phyloP scores from a whole-genome alignment of 2,888 invertebrate genomes.

The Macropis europaea region DNA sequence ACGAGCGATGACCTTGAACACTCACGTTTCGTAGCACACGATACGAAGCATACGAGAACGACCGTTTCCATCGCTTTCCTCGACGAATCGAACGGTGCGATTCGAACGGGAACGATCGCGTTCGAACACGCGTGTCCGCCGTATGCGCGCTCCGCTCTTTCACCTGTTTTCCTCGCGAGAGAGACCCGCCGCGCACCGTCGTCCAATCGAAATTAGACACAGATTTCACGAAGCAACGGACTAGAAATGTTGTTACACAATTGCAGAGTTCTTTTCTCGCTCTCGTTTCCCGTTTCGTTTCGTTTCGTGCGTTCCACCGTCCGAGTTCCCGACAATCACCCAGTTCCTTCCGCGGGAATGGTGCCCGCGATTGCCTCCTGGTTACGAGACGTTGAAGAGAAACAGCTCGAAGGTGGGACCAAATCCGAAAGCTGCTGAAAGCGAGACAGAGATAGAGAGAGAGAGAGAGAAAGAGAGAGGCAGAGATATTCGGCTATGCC shows the following conservation, averaged over 20 bases:
- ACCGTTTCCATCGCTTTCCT: conserved; percentile 36
- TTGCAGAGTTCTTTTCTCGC: conserved; percentile 14
- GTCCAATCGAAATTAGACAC: conserved; percentile 14
- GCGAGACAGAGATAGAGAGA: conserved; percentile 17
- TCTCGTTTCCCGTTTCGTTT: background rate
- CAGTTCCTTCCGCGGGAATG: conserved; percentile 32
- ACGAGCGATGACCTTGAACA: conserved; percentile 51
- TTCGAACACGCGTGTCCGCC: background rate
- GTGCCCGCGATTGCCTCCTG: conserved; percentile 7
- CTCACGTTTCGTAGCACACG: conserved; percentile 39
- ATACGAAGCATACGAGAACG: conserved; percentile 5
- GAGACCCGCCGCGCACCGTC: background rate
- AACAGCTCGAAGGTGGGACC: conserved; percentile 39
- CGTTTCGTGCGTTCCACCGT: background rate
- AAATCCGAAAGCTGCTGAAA: conserved; percentile 33
- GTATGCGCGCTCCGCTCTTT: conserved; percentile 21
- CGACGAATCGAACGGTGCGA: background rate
- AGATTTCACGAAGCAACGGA: conserved; percentile 46
- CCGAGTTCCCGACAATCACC: conserved; percentile 16
- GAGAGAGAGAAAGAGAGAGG: conserved; percentile 32
- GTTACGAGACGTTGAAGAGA: conserved; percentile 31
- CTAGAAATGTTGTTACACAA: conserved; percentile 60
- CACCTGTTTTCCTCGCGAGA: conserved; percentile 10
- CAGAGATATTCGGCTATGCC: conserved; percentile 69
- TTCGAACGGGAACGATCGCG: conserved; percentile 7